These are phyloP conservation scores for Noctua pronuba DNA, from an alignment of 2,888 invertebrate genomes.

Conservation along the genomic window DNA sequence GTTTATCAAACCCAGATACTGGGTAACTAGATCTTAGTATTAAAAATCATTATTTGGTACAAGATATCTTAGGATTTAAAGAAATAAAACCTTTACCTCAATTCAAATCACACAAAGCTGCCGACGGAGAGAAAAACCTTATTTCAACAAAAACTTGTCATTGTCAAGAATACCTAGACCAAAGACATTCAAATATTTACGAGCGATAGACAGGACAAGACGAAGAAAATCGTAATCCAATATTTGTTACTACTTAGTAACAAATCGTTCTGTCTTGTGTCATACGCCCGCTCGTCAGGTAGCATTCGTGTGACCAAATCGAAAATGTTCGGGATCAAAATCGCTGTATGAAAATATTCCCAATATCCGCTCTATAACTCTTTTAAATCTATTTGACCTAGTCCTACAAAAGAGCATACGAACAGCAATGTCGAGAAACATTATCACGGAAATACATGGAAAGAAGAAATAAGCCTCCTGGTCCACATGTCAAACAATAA, in stretches of 20 bases:
- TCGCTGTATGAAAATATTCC: no score
- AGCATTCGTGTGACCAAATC: no score
- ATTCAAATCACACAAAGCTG: neutral
- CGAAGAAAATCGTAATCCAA: no score
- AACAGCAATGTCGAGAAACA: neutral
- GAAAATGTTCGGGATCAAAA: no score
- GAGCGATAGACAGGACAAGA: no score
- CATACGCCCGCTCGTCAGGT: no score
- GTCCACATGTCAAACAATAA: conserved; percentile 43
- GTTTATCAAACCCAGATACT: neutral
- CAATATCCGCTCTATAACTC: no score
- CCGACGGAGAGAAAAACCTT: neutral
- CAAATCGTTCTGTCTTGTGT: no score
- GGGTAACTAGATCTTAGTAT: neutral
- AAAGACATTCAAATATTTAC: no score
- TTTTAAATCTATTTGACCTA: no score
- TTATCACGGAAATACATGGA: conserved; percentile 4
- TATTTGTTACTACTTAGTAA: no score
- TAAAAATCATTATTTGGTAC: neutral
- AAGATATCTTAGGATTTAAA: neutral
- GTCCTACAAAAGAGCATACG: neutral
- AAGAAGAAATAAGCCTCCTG: conserved; percentile 1
- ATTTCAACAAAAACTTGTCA: neutral
- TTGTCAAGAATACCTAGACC: neutral
- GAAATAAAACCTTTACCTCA: neutral